These are phyloP conservation scores for Holacanthus passer DNA, from an alignment of 2,113 vertebrate genomes.

Conservation along the genomic window DNA sequence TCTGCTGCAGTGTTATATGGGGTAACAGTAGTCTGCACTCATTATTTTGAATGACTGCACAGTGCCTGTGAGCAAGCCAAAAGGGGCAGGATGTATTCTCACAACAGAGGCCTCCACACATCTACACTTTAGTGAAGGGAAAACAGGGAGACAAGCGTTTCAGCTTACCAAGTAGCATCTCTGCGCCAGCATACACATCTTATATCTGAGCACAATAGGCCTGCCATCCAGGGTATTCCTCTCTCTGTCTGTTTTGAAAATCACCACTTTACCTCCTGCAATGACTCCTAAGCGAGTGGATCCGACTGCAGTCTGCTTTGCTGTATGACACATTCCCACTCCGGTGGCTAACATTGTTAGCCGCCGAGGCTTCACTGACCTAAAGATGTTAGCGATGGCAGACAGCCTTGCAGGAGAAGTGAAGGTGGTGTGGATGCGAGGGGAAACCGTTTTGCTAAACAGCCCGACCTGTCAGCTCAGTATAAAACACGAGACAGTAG, in stretches of 20 bases:
- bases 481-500: conserved; percentile 44
- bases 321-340: conserved; percentile 53
- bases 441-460: conserved; percentile 43
- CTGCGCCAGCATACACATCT: conserved; percentile 41
- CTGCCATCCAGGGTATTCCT: conserved; percentile 50
- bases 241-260: conserved; percentile 42
- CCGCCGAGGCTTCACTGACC: conserved; percentile 60
- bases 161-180: conserved; percentile 60
- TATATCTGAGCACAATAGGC: conserved; percentile 49
- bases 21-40: conserved; percentile 60
- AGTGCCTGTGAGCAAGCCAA: conserved; percentile 58
- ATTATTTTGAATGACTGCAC: conserved; percentile 75
- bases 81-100: conserved; percentile 61
- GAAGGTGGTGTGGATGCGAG: conserved; percentile 25
- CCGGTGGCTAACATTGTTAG: conserved; percentile 47
- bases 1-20: conserved; percentile 46
- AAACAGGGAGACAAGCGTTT: conserved; percentile 61
- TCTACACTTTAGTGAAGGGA: conserved; percentile 51
- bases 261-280: conserved; percentile 52
- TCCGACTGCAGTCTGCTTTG: conserved; percentile 38
- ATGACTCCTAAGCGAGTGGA: conserved; percentile 43
- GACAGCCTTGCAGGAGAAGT: conserved; percentile 50
- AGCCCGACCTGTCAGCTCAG: conserved; percentile 46
- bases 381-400: conserved; percentile 52
- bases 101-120: conserved; percentile 58